Conservation (phyloP, 2,797 vertebrate species). For the Lepilemur ruficaudatus region DNA sequence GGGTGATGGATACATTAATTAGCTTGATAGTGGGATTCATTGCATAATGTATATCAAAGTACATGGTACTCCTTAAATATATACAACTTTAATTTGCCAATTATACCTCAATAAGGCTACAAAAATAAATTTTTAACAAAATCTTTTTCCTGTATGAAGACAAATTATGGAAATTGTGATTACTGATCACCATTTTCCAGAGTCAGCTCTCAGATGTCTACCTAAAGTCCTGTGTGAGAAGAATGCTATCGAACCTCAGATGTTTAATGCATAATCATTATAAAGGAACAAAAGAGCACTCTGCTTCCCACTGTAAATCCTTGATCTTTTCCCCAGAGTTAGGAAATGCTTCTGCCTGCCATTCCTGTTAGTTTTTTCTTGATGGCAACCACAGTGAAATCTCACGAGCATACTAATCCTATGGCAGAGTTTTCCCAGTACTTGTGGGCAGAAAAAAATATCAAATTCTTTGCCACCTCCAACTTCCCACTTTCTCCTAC, state of each 20-base stretch:
- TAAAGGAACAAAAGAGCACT: background rate
- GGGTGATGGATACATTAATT: background rate
- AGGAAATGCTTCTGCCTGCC: background rate
- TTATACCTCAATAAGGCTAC: background rate
- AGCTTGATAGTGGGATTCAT: background rate
- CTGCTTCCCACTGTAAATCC: background rate
- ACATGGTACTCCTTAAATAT: background rate
- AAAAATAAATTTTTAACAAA: background rate
- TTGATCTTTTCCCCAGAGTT: background rate
- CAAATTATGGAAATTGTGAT: background rate
- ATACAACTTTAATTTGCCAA: background rate
- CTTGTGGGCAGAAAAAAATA: background rate
- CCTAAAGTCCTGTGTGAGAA: background rate
- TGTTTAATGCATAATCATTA: background rate
- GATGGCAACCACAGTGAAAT: background rate
- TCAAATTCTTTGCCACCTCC: slow-evolving; percentile 20
- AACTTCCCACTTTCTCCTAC: background rate
- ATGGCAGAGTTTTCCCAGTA: background rate
- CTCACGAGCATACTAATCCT: slow-evolving; percentile 13
- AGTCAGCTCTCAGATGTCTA: background rate
- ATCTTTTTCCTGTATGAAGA: slow-evolving; percentile 21
- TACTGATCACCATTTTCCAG: background rate
- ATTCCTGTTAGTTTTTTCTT: background rate
- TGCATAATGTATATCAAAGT: background rate
- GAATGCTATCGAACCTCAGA: background rate